These are phyloP conservation scores for Bergia puertoricense DNA, from an alignment of 92 coral and sea anemone genomes.

Conservation along the genomic window DNA sequence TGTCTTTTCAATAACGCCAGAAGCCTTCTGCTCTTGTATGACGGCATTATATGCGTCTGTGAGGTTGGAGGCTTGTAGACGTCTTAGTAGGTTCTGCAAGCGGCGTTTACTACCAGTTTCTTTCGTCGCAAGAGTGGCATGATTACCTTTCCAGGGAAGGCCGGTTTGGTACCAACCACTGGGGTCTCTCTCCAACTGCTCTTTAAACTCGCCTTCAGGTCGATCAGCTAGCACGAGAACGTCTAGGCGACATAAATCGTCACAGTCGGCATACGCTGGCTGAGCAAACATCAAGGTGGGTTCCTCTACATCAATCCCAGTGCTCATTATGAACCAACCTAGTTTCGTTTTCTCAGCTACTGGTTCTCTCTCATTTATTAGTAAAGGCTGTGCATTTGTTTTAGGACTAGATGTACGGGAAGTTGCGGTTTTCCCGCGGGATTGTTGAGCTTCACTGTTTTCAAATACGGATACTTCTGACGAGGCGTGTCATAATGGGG, in stretches of 20 bases:
- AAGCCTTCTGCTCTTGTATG: neutral
- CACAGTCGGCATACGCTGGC: conserved; percentile 32
- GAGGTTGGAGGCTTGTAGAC: neutral
- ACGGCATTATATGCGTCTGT: neutral
- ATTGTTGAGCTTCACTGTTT: conserved; percentile 12
- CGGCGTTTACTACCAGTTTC: neutral
- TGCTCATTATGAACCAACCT: conserved; percentile 42
- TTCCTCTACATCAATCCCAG: conserved; percentile 29
- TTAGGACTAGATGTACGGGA: conserved; percentile 43
- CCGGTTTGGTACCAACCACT: conserved; percentile 35
- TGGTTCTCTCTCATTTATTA: conserved; percentile 38
- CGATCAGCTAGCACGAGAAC: conserved; percentile 37
- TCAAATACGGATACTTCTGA: conserved; percentile 11
- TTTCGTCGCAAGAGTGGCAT: neutral
- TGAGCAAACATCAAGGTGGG: conserved; percentile 34
- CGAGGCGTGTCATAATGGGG: conserved; percentile 15
- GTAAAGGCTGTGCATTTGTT: conserved; percentile 16
- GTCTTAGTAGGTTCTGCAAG: neutral
- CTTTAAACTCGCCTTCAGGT: conserved; percentile 23
- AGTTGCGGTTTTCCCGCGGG: conserved; percentile 22
- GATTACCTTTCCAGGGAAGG: conserved; percentile 32
- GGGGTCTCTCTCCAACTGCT: conserved; percentile 7
- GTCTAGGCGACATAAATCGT: conserved; percentile 32
- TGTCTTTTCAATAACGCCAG: neutral
- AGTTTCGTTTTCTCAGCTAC: conserved; percentile 41